Evolutionary conservation across 2,113 vertebrate genomes (phyloP).

Genomic region (Megaleporinus macrocephalus): DNA sequence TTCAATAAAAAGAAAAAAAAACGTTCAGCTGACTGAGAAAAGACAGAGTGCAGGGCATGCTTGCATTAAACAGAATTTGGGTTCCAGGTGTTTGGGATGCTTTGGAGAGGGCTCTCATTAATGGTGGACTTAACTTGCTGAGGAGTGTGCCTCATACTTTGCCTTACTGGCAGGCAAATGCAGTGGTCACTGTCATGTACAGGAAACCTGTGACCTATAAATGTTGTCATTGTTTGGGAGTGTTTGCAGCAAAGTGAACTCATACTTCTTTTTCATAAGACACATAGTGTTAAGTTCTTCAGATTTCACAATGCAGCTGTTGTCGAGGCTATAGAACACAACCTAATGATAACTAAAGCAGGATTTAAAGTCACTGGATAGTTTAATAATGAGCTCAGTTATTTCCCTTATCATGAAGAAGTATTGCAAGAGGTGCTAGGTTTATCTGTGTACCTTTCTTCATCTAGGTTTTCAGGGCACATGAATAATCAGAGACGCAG

Average conservation of each 20-base stretch:
- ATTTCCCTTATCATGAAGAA: neutral
- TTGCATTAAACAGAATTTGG: too few species aligned
- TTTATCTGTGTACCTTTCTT: neutral
- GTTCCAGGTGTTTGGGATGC: too few species aligned
- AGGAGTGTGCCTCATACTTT: neutral
- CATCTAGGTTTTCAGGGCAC: neutral
- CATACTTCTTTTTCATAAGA: neutral
- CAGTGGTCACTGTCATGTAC: neutral
- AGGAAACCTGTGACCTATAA: neutral
- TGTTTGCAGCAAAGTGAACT: neutral
- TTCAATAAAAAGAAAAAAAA: constrained; percentile 24
- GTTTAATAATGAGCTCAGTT: neutral
- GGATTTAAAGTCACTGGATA: neutral
- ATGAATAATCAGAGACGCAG: neutral
- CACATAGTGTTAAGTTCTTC: neutral
- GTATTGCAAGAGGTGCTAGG: neutral
- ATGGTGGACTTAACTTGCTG: neutral
- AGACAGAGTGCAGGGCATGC: too few species aligned
- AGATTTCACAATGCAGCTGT: constrained; percentile 8
- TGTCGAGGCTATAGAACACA: neutral
- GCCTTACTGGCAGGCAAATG: neutral
- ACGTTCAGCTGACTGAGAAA: neutral
- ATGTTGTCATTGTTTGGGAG: neutral
- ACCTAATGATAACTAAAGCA: neutral
- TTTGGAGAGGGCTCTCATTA: too few species aligned